Base-by-base conservation (phyloP, 1,140 invertebrate genomes). In the Drosophila sproati region DNA sequence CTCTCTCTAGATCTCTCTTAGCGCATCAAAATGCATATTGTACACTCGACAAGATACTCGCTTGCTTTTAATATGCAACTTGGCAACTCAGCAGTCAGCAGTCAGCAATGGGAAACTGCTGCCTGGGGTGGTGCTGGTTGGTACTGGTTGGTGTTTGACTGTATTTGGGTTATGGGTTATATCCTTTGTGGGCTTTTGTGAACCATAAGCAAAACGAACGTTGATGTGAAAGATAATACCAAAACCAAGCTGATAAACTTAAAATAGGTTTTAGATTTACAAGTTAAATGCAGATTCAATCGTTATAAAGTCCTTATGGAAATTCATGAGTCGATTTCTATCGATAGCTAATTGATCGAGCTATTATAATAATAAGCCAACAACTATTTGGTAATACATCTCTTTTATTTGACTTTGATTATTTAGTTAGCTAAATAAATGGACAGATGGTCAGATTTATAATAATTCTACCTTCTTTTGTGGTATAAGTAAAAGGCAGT, bases 1-100 rank as follows among this genome's bases (percentile, higher is more conserved):
- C 29, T 29, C 48, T 75, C 71, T 61, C 66, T 47, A 20, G 20
- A 20, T 20, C 20, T 20, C 20, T 52, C n/a, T 61, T 77, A 59
- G 61, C 68, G 64, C 80, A 87, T 87, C 76, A 82, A 82, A 87
- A 87, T 87, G 83, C 79, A 87, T 88, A 80, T 79, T 87, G 79
- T 82, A 87, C 79, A 82, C 82, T 77, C 82, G 75, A 82, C 56
- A 69, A 73, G 71, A 70, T 74, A 69, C 78, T 78, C 67, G 51
- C 77, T 72, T 73, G 70, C 78, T 85, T 70, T 80, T 75, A 64
- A 75, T 73, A 73, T 73, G 71, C 72, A 69, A 56, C 72, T 69
- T 56, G 59, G 60, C 68, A 63, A 59, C 66, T 52, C 71, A 60
- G 34, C 59, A 52, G 29, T 20, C 20, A 41, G 39, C 3, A 10